A percentile compares a stretch with the other conserved stretches of the same genome.
These are phyloP conservation scores for Mola mola DNA, from an alignment of 2,113 vertebrate species.

Conservation along the genomic window DNA sequence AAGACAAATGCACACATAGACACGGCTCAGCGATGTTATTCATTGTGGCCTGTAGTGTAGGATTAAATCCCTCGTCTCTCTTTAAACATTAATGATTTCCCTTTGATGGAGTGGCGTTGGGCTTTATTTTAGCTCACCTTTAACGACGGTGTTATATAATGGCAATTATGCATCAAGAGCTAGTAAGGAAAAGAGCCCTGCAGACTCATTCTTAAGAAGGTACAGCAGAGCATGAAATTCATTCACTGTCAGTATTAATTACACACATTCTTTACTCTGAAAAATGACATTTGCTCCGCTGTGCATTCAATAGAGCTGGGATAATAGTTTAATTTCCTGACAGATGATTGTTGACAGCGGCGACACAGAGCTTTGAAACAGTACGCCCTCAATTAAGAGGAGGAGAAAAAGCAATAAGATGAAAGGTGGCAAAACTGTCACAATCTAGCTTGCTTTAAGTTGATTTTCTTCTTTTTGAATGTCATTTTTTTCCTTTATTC, in stretches of 20 bases:
- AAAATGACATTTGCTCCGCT: slow-evolving; percentile 35
- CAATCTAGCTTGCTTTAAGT: slow-evolving; percentile 18
- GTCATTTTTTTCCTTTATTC: slow-evolving; percentile 34
- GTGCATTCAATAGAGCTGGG: slow-evolving; percentile 32
- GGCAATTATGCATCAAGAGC: slow-evolving; percentile 45
- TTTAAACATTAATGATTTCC: slow-evolving; percentile 72
- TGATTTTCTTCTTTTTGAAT: slow-evolving; percentile 44
- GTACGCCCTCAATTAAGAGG: slow-evolving; percentile 6
- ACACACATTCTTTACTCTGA: slow-evolving; percentile 31
- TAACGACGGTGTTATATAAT: slow-evolving; percentile 66
- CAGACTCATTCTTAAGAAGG: slow-evolving; percentile 37
- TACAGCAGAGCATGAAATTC: slow-evolving; percentile 54
- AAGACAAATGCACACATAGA: slow-evolving; percentile 14
- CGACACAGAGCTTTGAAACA: neutral
- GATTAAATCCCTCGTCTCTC: slow-evolving; percentile 57
- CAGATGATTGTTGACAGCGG: slow-evolving; percentile 3
- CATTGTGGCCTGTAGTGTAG: slow-evolving; percentile 42
- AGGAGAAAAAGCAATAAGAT: neutral
- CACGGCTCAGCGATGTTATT: slow-evolving; percentile 37
- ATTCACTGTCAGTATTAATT: slow-evolving; percentile 58
- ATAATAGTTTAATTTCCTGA: slow-evolving; percentile 46
- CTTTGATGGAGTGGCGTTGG: slow-evolving; percentile 60
- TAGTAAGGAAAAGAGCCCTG: slow-evolving; percentile 25
- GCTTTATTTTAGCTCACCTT: slow-evolving; percentile 70
- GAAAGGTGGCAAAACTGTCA: neutral